phyloP scores from a whole-genome alignment of 2,797 vertebrate genomes.

The Neosalanx taihuensis region DNA sequence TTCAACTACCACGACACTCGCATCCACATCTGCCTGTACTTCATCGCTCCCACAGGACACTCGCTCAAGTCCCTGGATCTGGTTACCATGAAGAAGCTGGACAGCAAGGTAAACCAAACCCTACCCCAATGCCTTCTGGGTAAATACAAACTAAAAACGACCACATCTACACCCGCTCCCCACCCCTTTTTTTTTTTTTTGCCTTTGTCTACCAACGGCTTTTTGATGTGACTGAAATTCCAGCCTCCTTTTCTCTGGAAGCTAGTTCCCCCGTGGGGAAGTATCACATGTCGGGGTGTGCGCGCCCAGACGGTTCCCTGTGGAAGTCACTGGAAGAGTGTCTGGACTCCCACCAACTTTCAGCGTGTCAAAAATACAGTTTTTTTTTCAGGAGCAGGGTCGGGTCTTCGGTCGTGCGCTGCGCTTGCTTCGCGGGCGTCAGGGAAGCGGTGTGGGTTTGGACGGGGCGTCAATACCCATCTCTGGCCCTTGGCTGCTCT shows the following conservation, averaged over 20 bases:
- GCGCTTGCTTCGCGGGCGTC: neutral
- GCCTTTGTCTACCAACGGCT: constrained; percentile 38
- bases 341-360: neutral
- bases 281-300: constrained; percentile 23
- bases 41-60: constrained; percentile 96
- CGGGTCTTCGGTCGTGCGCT: neutral
- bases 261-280: too few relatives aligned
- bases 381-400: constrained; percentile 26
- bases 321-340: constrained; percentile 7
- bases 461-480: neutral
- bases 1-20: constrained; percentile 96
- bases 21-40: constrained; percentile 97
- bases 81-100: constrained; percentile 98
- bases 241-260: constrained; percentile 29
- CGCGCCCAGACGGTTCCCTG: constrained; percentile 13
- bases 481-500: neutral
- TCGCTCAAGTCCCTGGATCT: constrained; percentile 96
- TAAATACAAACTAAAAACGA: neutral
- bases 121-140: neutral
- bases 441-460: neutral
- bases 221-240: constrained; percentile 39
- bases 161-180: neutral
- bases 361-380: constrained; percentile 14
- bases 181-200: neutral
- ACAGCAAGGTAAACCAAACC: constrained; percentile 85